Percentiles rank a stretch among this genome's conserved stretches.
phyloP scores from a whole-genome alignment of 2,113 vertebrate genomes.

The Balaeniceps rex region DNA sequence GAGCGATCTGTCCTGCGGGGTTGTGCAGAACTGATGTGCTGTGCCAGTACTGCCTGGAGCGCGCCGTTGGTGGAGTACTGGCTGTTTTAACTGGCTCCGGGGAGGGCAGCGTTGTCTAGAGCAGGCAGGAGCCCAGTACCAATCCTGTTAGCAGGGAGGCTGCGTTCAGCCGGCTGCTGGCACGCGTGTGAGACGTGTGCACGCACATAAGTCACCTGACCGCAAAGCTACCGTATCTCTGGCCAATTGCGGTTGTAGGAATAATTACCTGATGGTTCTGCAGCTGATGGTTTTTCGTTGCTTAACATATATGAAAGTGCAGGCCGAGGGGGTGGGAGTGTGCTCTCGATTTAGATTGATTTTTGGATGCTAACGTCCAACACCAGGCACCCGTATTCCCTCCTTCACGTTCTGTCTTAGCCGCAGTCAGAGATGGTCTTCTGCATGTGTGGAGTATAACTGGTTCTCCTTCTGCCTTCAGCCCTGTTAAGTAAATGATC shows the following conservation, averaged over 20 bases:
- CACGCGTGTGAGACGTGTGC: accelerated
- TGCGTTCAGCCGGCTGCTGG: neutral
- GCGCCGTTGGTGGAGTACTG: neutral
- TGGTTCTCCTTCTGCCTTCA: neutral
- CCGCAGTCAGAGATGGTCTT: neutral
- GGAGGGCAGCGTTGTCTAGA: neutral
- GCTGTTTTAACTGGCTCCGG: neutral
- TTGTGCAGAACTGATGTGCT: too few species aligned
- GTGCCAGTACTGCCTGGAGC: neutral
- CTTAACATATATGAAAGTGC: neutral
- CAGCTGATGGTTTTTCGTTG: neutral
- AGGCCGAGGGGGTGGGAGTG: neutral
- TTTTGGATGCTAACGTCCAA: neutral
- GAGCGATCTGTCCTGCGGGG: neutral
- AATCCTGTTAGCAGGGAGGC: neutral
- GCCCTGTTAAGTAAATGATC: neutral
- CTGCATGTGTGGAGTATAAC: neutral
- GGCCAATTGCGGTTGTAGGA: neutral
- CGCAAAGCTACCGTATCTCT: neutral
- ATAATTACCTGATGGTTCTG: neutral
- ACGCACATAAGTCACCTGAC: neutral
- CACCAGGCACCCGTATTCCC: too few species aligned
- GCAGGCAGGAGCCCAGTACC: neutral
- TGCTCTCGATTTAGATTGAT: neutral
- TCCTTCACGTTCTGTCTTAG: neutral